Conservation (phyloP, 2,113 vertebrate genomes). For the Macheiramphus alcinus region DNA sequence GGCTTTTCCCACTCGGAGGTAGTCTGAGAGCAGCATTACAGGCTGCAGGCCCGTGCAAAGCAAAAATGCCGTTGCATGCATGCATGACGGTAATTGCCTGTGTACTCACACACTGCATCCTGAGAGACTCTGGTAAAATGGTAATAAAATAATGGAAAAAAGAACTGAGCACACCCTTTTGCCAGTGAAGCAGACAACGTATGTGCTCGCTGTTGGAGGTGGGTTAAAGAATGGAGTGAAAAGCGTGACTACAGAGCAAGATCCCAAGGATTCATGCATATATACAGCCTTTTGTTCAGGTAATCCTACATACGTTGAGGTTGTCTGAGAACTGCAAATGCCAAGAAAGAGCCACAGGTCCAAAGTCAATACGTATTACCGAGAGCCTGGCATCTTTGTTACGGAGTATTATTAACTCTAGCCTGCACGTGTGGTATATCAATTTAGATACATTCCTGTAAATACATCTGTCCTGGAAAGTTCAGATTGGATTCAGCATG, state of each 20-base stretch:
- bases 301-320: not conserved
- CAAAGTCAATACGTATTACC: not conserved
- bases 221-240: not conserved
- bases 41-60: not conserved
- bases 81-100: not conserved
- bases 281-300: not conserved
- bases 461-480: conserved; percentile 1
- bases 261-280: not conserved
- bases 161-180: not conserved
- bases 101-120: not conserved
- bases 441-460: conserved; percentile 8
- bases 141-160: not conserved
- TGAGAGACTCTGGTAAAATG: not conserved
- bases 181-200: accelerated
- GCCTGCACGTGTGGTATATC: not conserved
- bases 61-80: not conserved
- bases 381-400: not conserved
- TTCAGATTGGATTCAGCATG: not conserved
- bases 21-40: not conserved
- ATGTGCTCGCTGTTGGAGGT: accelerated
- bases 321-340: not conserved
- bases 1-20: not conserved
- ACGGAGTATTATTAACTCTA: not conserved
- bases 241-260: accelerated
- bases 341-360: not conserved